A percentile compares a stretch with the other conserved stretches of the same genome.
phyloP scores from a whole-genome alignment of 2,888 invertebrate genomes.

The Calameuta idolon region DNA sequence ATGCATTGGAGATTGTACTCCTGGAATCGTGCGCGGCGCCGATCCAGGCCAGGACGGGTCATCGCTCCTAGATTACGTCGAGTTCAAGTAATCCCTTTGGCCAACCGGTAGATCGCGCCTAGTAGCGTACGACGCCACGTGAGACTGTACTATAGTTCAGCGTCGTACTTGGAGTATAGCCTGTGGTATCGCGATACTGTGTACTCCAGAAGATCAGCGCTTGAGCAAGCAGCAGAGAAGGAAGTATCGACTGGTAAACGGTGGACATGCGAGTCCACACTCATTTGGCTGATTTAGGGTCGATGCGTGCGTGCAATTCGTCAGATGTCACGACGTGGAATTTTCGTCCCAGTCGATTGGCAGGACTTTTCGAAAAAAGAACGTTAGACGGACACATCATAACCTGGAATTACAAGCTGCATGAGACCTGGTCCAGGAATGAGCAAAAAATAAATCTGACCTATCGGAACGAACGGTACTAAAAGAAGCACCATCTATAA shows the following conservation, averaged over 20 bases:
- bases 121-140: background rate
- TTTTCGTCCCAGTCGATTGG: background rate
- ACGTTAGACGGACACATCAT: no score
- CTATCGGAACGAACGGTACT: background rate
- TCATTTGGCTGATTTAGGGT: no score
- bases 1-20: background rate
- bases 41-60: constrained; percentile 30
- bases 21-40: background rate
- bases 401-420: no score
- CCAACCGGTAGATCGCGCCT: constrained; percentile 21
- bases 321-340: no score
- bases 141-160: background rate
- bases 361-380: background rate
- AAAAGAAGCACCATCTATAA: background rate
- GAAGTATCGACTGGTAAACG: background rate
- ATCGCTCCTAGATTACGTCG: constrained; percentile 49
- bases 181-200: background rate
- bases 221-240: background rate
- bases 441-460: no score
- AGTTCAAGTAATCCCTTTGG: constrained; percentile 42
- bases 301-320: no score
- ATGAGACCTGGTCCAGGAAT: no score
- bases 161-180: background rate
- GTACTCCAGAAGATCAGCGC: background rate
- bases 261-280: background rate